Base-by-base conservation (phyloP, 2,797 vertebrate genomes). In the Ciconia nigra region DNA sequence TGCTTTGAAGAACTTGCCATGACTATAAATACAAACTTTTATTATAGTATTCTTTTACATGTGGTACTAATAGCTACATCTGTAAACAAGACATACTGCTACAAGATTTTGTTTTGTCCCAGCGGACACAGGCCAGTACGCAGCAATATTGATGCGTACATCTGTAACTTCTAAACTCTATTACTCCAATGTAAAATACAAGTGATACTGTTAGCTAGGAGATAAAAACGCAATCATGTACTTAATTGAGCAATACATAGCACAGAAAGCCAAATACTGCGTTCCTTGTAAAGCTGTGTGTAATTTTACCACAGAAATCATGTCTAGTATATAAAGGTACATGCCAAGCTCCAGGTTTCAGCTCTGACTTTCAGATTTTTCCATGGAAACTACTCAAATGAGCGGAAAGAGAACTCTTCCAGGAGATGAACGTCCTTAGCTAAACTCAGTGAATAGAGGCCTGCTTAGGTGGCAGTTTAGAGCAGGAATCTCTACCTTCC, bases 271-370 rank as follows among this genome's bases (percentile, higher is more conserved):
- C 62, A 8, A 17, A 12, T 5, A 5, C 28, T 7, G 35, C 47
- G 2, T 31, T 35, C 71, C 55, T 37, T 28, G 5, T 3, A 16
- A n/a, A 55, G 57, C 71, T 42, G 25, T 7, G 5, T 17, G 51
- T 3, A 6, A 31, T 26, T 41, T 11, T 33, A 44, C 51, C 44
- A 13, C 31, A 16, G 25, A 44, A 57, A 31, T 26, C 17, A 8
- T 1, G n/a, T 1, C 74, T 19, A 5, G 8, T 3, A 7, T 5
- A 10, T 4, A 15, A 15, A 49, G 0, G 4, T 3, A 15, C 11
- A 14, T 2, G 25, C 39, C 46, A 37, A 37, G 26, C 61, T 72
- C 65, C 41, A 42, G n/a, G 52, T 6, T 59, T 41, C 51, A 22
- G 19, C 44, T n/a, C 59, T 8, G 35, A 22, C 37, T 72, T 26